Evolutionary conservation across 2,888 invertebrate genomes (phyloP), one percentile per base, ranked within the genome.

Genomic region (Limnephilus marmoratus): DNA sequence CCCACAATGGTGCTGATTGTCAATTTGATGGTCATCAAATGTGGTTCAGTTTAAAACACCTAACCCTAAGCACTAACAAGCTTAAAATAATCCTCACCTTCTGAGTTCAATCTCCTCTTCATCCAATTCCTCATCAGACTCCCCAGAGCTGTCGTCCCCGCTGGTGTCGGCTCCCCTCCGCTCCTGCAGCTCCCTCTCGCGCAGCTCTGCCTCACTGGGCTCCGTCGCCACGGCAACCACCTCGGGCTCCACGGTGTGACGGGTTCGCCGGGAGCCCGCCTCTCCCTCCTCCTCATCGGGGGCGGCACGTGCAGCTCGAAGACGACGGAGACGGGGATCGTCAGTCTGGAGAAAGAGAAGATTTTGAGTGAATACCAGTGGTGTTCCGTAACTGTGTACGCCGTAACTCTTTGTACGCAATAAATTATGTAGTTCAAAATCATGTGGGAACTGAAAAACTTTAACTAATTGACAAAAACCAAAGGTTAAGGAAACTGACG

Each of bases 41-140:
- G 49, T 49, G 15, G 9, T 49, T 13, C 15, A 49, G 49, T 24
- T 18, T 68, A 68, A 68, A 4, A 5, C 68, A 68, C 24, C 13
- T 49, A 49, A 49, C 15, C 15, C 13, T 68, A 18, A 41, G 5
- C 18, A 7, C 24, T 12, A 24, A 68, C 2, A 68, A 68, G 24
- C 68, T 1, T 24, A 68, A 68, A 9, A 24, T n/a, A 68, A 68
- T 68, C 34, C 24, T 49, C 99, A 96, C n/a, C 98, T 96, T 94
- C 97, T 97, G 94, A 93, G 68, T 90, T 99, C 99, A 94, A 98
- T 97, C 95, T 98, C 98, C 81, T 97, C 97, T 94, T 98, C 98
- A 94, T 98, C 98, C 2, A 98, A 95, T 94, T 98, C 98, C 93
- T 98, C 98, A 94, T 98, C 98, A 93, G 98, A 98, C 94, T 98